Percentiles rank a stretch among this genome's conserved stretches.
Evolutionary conservation across 2,888 invertebrate genomes (phyloP).

Genomic region (Rotaria magnacalcarata): DNA sequence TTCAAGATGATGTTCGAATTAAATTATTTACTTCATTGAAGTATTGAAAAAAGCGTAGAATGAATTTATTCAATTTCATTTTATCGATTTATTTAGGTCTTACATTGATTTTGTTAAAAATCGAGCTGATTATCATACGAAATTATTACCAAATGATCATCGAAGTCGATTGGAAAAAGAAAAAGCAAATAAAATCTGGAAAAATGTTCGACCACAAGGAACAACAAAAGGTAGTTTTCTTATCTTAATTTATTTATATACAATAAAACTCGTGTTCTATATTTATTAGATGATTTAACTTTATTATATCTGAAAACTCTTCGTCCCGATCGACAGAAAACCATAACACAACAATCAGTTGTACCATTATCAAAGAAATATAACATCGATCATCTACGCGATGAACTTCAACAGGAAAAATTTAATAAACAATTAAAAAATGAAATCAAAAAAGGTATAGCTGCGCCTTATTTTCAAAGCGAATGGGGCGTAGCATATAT

Average conservation of each 20-base stretch:
- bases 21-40: constrained; percentile 43
- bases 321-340: neutral
- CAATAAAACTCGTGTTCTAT: too few relatives aligned
- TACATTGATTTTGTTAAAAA: constrained; percentile 42
- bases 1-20: constrained; percentile 39
- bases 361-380: neutral
- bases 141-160: constrained; percentile 53
- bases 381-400: neutral
- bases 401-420: constrained; percentile 38
- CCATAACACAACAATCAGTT: neutral
- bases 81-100: neutral
- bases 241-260: neutral
- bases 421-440: constrained; percentile 36
- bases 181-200: constrained; percentile 34
- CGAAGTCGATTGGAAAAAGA: constrained; percentile 53
- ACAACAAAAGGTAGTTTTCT: neutral
- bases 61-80: neutral
- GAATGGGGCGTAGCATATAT: constrained; percentile 57
- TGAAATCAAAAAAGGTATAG: constrained; percentile 43
- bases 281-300: constrained; percentile 15
- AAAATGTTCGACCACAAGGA: constrained; percentile 36
- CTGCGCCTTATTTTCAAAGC: constrained; percentile 57
- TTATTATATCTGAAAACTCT: constrained; percentile 15
- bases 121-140: constrained; percentile 44
- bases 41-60: neutral